phyloP scores from a whole-genome alignment of 2,888 invertebrate genomes.

The Aporophyla lueneburgensis region DNA sequence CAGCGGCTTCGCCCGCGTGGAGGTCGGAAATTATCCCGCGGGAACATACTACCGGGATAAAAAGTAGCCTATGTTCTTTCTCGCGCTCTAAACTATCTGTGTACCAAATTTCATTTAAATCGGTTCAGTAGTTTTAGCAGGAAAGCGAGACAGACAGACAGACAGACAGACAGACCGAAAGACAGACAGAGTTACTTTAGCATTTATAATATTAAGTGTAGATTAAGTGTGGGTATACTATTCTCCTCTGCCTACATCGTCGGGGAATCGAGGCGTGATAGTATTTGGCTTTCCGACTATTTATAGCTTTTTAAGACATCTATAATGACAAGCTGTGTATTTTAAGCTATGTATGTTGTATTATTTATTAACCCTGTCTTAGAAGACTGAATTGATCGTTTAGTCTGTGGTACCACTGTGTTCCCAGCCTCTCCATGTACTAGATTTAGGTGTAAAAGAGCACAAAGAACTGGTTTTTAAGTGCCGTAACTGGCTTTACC shows the following conservation, averaged over 20 bases:
- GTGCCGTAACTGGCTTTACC: constrained; percentile 46
- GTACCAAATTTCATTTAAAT: no score
- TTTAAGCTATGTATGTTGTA: not conserved
- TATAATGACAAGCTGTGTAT: not conserved
- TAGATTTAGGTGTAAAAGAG: constrained; percentile 51
- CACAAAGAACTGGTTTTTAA: constrained; percentile 52
- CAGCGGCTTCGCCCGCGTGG: no score
- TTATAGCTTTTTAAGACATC: not conserved
- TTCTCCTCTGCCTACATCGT: not conserved
- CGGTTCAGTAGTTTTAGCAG: no score
- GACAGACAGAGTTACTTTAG: no score
- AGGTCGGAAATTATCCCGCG: no score
- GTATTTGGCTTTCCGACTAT: not conserved
- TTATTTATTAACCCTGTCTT: not conserved
- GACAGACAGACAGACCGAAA: no score
- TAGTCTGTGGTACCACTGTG: constrained; percentile 1
- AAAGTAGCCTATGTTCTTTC: no score
- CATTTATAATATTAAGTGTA: no score
- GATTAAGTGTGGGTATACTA: not conserved
- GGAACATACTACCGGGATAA: no score
- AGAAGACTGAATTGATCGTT: not conserved
- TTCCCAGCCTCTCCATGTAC: constrained; percentile 34
- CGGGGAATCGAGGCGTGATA: not conserved
- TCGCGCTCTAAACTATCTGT: no score
- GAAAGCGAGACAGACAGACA: no score